Evolutionary conservation across 1,140 invertebrate species (phyloP), one percentile per base, ranked within the genome.

Genomic region (Pissodes strobi): DNA sequence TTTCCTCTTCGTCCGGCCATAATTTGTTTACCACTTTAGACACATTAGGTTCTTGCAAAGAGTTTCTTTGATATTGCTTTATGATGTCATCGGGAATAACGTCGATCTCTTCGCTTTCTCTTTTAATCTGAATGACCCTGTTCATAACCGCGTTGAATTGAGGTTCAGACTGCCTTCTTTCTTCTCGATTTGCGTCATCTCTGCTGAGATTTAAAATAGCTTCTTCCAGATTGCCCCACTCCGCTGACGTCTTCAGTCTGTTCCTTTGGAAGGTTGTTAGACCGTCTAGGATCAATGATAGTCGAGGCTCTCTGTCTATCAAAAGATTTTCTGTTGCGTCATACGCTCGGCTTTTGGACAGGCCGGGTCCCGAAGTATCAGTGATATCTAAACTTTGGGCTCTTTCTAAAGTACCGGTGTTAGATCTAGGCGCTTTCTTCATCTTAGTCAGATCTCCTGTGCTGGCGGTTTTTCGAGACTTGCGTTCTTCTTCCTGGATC

Each of bases 311-410:
- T 69, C 86, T 86, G 51, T 71, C 69, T 15, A 76, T 69, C 22
- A 78, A 43, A 2, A 64, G 57, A 45, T 74, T 73, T 9, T 71
- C 69, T 43, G 72, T 74, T 3, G 74, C 63, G 58, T 74, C 75
- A 10, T 78, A 74, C 10, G 75, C 75, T 66, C 88, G 87, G 68
- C 89, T 90, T 19, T 84, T 88, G 67, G 80, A 82, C 76, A 81
- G 81, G 72, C 80, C 80, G 27, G 78, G 77, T 48, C 72, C 72
- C 77, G 82, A 79, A 72, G 85, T 83, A 37, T 89, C 88, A 12
- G 87, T 87, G 73, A 93, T 87, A 64, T 93, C 91, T 9, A 93
- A 76, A 67, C 90, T 93, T 71, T 92, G 89, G 0, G 91, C 90
- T 64, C 91, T 82, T 78, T 93, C 90, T 17, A 93, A 76, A 18